A percentile compares a stretch with the other conserved stretches of the same genome.
Evolutionary conservation across 2,888 invertebrate genomes (phyloP).

Genomic region (Erebia ligea): DNA sequence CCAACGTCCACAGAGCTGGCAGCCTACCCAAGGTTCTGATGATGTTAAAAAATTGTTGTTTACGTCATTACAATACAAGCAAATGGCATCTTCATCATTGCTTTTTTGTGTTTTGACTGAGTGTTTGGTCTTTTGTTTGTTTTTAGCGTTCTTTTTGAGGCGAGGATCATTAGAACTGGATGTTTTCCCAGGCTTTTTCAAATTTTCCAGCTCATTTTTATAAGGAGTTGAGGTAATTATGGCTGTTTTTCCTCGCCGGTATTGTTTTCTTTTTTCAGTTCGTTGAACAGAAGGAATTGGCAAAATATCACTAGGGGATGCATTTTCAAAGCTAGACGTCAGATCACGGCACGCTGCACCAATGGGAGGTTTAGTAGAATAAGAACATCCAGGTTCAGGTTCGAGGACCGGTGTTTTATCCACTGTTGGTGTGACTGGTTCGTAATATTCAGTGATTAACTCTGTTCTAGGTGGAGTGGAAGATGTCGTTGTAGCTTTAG

Average conservation of each 20-base stretch:
- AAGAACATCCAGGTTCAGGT: slow-evolving; percentile 1
- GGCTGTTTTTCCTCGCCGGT: slow-evolving; percentile 45
- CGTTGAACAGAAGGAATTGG: neutral
- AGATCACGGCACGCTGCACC: neutral
- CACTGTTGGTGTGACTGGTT: slow-evolving; percentile 7
- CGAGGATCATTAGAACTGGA: slow-evolving; percentile 4
- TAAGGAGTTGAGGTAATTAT: slow-evolving; percentile 44
- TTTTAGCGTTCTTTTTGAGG: neutral
- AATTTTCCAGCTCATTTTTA: slow-evolving; percentile 44
- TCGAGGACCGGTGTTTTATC: slow-evolving; percentile 3
- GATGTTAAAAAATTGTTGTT: neutral
- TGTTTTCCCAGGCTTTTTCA: slow-evolving; percentile 12
- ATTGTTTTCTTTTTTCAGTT: slow-evolving; percentile 36
- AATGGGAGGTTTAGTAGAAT: neutral
- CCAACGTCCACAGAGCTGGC: slow-evolving; percentile 1
- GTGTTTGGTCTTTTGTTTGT: neutral
- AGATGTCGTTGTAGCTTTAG: slow-evolving; percentile 7
- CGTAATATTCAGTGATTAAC: neutral
- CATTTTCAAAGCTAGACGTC: neutral
- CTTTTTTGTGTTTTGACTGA: neutral
- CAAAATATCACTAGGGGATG: neutral
- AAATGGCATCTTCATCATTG: neutral
- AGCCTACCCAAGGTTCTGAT: neutral
- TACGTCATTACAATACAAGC: neutral
- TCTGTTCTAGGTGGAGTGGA: slow-evolving; percentile 1